phyloP scores from a whole-genome alignment of 1,140 invertebrate species.

The Pissodes strobi region DNA sequence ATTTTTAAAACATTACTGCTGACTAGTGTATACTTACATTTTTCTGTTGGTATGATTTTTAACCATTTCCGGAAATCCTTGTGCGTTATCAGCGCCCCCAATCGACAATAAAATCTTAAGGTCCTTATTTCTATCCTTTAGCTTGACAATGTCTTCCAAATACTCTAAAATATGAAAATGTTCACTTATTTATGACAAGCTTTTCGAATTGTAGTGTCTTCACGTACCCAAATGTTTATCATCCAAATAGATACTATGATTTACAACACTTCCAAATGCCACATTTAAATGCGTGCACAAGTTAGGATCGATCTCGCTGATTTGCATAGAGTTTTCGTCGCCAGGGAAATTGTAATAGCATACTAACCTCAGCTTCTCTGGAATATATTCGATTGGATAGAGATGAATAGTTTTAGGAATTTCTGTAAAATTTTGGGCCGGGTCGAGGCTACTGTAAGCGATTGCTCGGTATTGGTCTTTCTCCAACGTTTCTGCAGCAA shows the following conservation, averaged over 20 bases:
- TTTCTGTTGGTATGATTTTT: constrained; percentile 61
- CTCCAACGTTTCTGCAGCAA: constrained; percentile 18
- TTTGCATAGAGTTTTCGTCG: constrained; percentile 57
- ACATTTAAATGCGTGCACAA: constrained; percentile 84
- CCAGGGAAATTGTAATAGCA: constrained; percentile 71
- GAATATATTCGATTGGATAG: not conserved
- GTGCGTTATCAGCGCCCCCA: constrained; percentile 67
- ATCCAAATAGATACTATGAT: constrained; percentile 60
- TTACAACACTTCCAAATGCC: constrained; percentile 70
- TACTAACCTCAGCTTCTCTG: constrained; percentile 53
- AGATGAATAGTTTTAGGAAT: constrained; percentile 1
- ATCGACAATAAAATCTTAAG: constrained; percentile 80
- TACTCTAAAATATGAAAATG: too few species aligned
- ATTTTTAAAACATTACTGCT: too few species aligned
- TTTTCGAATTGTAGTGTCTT: too few species aligned
- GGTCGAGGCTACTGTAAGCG: constrained; percentile 25
- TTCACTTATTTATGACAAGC: too few species aligned
- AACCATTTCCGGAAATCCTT: constrained; percentile 73
- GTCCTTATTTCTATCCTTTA: constrained; percentile 69
- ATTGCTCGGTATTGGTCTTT: constrained; percentile 30
- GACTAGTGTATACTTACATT: constrained; percentile 1
- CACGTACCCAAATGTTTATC: constrained; percentile 34
- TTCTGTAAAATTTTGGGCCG: constrained; percentile 8
- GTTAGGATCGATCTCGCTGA: constrained; percentile 65
- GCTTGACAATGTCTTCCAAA: constrained; percentile 60